Base-by-base conservation (phyloP, 2,797 vertebrate species). In the Amniataba percoides region DNA sequence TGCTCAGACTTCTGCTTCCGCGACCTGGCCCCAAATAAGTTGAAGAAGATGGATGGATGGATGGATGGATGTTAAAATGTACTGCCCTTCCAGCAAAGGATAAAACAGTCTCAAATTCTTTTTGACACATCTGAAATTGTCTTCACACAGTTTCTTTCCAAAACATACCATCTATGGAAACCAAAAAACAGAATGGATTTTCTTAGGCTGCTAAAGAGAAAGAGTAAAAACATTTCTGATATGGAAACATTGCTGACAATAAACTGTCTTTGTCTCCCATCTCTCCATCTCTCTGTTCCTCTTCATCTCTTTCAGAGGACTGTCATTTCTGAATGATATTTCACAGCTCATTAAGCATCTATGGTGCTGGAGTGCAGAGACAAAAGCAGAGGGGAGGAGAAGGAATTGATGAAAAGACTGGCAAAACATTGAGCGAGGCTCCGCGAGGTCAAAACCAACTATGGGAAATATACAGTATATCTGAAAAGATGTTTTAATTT, bases 291-390 rank as follows among this genome's bases (percentile, higher is more conserved):
- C 86, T 80, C 88, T 95, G 95, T 96, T 94, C 91, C 96, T 90
- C 95, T 96, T 95, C 93, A 95, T 98, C 96, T 96, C 92, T 93
- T 96, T 96, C 85, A 80, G 80, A 94, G 89, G 89, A 96, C 96
- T 96, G 96, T 98, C 95, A 96, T 97, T 97, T 96, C 96, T 97
- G 97, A 98, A 97, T 98, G 96, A 97, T 97, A 98, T 98, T 97
- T 98, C 97, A 97, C 93, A 96, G 96, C 96, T 97, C 97, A 97
- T 98, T 99, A 98, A 97, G 95, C 96, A 94, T 93, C 90, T 89
- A 94, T 94, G 93, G 93, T 48, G 75, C 93, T 94, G 95, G 93
- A 95, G 94, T 92, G 93, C 92, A 94, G 96, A 96, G 96, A 97
- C 95, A 95, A 97, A 97, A 95, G 95, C 95, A 94, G 93, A 95